phyloP scores from a whole-genome alignment of 2,113 vertebrate species.

The Muntiacus muntjak region DNA sequence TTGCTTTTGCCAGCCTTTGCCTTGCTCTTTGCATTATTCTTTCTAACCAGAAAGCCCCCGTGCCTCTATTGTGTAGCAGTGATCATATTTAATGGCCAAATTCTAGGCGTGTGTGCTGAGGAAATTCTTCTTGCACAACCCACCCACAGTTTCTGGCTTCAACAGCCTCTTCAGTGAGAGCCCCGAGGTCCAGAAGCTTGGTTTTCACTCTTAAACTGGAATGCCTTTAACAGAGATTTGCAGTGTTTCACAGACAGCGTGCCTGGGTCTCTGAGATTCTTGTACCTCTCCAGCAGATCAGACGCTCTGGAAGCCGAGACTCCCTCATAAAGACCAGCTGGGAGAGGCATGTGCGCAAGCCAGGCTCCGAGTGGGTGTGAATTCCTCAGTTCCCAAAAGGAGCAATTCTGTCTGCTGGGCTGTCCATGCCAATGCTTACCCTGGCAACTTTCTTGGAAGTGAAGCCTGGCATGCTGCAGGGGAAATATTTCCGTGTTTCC shows the following conservation, averaged over 20 bases:
- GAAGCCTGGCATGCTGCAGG: background rate
- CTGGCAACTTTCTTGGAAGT: slow-evolving; percentile 19
- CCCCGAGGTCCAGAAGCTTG: background rate
- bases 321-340: slow-evolving; percentile 25
- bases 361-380: slow-evolving; percentile 15
- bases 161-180: background rate
- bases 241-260: slow-evolving; percentile 31
- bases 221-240: slow-evolving; percentile 49
- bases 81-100: slow-evolving; percentile 70
- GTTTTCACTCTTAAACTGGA: slow-evolving; percentile 47
- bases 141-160: slow-evolving; percentile 35
- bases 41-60: slow-evolving; percentile 69
- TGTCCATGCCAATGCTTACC: background rate
- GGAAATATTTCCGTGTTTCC: slow-evolving; percentile 18
- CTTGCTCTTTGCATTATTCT: slow-evolving; percentile 53
- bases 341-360: background rate
- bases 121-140: slow-evolving; percentile 43
- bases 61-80: slow-evolving; percentile 65
- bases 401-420: background rate
- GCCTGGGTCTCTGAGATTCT: slow-evolving; percentile 15
- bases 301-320: slow-evolving; percentile 12
- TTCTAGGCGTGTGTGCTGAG: slow-evolving; percentile 58
- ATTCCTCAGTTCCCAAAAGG: slow-evolving; percentile 30
- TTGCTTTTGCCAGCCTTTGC: slow-evolving; percentile 71
- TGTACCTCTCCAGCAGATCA: background rate